Base-by-base conservation (phyloP, 2,888 invertebrate species). In the Bellardia bayeri region DNA sequence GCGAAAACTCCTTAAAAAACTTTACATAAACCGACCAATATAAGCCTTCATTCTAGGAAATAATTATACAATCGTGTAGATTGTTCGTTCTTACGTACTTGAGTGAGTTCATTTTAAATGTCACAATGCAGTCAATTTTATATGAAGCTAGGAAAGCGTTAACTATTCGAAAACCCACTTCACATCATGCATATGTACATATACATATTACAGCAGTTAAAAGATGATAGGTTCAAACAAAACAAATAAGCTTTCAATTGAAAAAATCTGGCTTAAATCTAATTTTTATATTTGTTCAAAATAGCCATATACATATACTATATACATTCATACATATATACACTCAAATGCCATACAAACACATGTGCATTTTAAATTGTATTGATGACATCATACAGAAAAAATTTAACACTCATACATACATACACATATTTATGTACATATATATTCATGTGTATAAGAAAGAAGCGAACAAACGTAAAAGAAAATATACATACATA, bases 371-470 rank as follows among this genome's bases (percentile, higher is more conserved):
- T 80, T 69, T 13, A 14, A 72, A 72, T 23, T 72, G 42, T 76
- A 75, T 76, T 85, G 85, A 85, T 85, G 85, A 85, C 85, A 85
- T 85, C 85, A 85, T 85, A 75, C 54, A 78, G 66, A 69, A 69
- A 69, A 45, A 42, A 58, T 23, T 6, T 16, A 56, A 42, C 66
- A 13, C 30, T 45, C 66, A 45, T 61, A 61, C 58, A 45, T 9
- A 5, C 51, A 68, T 45, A n/a, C 30, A 37, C 42, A 7, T 16
- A 30, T 23, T 9, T 45, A 45, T 45, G 45, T 45, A n/a, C n/a
- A n/a, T n/a, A 82, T 40, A 3, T 11, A 54, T n/a, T 0, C n/a
- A 69, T 3, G 33, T 42, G 58, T 8, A 37, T 2, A 40, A 76
- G 33, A 42, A 33, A 68, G 23, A 54, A 68, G 11, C 4, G 40